Percentiles rank a stretch among this genome's conserved stretches.
Evolutionary conservation across 2,888 invertebrate genomes (phyloP).

Genomic region (Luffia ferchaultella): DNA sequence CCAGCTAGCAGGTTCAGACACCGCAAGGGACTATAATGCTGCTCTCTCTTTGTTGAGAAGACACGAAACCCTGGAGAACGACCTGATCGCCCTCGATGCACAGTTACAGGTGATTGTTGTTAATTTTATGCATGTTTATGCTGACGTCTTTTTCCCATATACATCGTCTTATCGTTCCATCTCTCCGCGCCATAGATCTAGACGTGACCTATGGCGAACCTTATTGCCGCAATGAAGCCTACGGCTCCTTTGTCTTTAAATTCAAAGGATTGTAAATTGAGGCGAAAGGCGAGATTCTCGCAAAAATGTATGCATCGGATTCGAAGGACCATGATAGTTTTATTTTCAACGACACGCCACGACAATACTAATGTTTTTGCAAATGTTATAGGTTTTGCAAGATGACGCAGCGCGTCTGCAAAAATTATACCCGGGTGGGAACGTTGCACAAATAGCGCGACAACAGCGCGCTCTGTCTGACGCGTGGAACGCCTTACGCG

Average conservation of each 20-base stretch:
- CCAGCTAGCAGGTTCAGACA: conserved; percentile 77
- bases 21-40: conserved; percentile 82
- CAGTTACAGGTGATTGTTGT: conserved; percentile 72
- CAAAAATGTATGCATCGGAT: too few species aligned
- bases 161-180: too few species aligned
- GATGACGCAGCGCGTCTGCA: conserved; percentile 92
- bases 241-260: too few species aligned
- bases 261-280: too few species aligned
- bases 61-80: conserved; percentile 94
- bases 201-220: too few species aligned
- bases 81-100: conserved; percentile 90
- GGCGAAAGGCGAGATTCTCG: too few species aligned
- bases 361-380: too few species aligned
- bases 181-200: too few species aligned
- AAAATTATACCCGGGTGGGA: conserved; percentile 88
- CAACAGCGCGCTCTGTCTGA: conserved; percentile 87
- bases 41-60: conserved; percentile 83
- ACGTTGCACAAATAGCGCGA: conserved; percentile 87
- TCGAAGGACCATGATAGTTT: too few species aligned
- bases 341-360: too few species aligned
- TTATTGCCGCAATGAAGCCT: too few species aligned
- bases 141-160: too few species aligned
- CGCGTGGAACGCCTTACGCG: conserved; percentile 88
- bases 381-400: conserved; percentile 71
- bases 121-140: conserved; percentile 15